A percentile compares a stretch with the other conserved stretches of the same genome.
phyloP scores from a whole-genome alignment of 2,888 invertebrate genomes.

The Tetranychus truncatus region DNA sequence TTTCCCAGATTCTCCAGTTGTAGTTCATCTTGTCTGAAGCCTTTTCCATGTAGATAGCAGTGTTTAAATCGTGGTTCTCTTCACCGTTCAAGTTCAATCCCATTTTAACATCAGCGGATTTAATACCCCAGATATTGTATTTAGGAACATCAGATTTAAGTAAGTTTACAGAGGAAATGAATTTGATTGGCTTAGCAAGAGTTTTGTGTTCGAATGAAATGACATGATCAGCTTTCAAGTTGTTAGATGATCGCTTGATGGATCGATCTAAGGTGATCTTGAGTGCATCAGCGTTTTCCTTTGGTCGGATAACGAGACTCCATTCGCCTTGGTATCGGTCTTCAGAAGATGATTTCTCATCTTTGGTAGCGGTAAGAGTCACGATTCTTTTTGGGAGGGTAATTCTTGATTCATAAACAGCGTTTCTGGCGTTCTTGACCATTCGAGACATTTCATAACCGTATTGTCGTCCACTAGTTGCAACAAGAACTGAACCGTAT shows the following conservation, averaged over 20 bases:
- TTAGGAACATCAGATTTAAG: not conserved
- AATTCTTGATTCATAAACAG: not conserved
- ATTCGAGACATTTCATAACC: not conserved
- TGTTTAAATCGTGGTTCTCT: not conserved
- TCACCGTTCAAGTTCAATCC: not conserved
- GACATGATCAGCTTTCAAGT: not conserved
- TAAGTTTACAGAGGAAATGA: not conserved
- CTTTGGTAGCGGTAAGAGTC: not conserved
- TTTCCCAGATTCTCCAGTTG: not conserved
- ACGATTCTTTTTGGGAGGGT: not conserved
- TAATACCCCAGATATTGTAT: not conserved
- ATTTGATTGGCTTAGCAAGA: not conserved
- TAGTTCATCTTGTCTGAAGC: not conserved
- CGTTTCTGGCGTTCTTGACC: not conserved
- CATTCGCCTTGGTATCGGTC: not conserved
- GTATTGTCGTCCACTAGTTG: not conserved
- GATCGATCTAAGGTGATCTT: not conserved
- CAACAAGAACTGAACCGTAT: not conserved
- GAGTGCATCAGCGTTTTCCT: not conserved
- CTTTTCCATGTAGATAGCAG: not conserved
- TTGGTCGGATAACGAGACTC: not conserved
- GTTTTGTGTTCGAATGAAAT: not conserved
- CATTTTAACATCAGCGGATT: not conserved
- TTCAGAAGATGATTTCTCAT: not conserved
- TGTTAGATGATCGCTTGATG: not conserved